These are phyloP conservation scores for Scaptomyza caliginosa DNA, from an alignment of 2,888 invertebrate species.

Conservation along the genomic window DNA sequence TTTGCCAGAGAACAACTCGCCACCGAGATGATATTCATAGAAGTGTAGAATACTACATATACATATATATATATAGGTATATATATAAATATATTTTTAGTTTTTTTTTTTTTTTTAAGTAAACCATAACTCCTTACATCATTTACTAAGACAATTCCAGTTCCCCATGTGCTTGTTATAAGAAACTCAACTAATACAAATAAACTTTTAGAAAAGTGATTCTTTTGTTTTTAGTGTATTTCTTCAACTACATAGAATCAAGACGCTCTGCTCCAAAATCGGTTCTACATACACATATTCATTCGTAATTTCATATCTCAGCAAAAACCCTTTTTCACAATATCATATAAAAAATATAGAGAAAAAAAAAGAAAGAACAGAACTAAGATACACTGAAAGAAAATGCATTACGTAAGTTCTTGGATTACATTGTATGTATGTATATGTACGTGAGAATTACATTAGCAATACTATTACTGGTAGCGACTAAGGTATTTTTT, in stretches of 20 bases:
- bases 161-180: slow-evolving; percentile 76
- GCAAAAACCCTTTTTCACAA: slow-evolving; percentile 6
- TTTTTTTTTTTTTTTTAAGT: slow-evolving; percentile 51
- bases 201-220: slow-evolving; percentile 75
- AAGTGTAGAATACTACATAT: slow-evolving; percentile 51
- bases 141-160: slow-evolving; percentile 63
- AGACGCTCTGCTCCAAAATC: slow-evolving; percentile 10
- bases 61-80: slow-evolving; percentile 5
- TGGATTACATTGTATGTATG: slow-evolving; percentile 42
- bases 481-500: slow-evolving; percentile 68
- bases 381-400: not conserved
- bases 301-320: slow-evolving; percentile 19
- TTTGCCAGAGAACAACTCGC: slow-evolving; percentile 76
- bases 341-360: slow-evolving; percentile 10
- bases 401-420: slow-evolving; percentile 24
- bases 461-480: slow-evolving; percentile 61
- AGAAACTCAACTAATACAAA: slow-evolving; percentile 64
- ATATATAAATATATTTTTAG: slow-evolving; percentile 17
- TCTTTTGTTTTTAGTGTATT: slow-evolving; percentile 58
- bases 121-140: slow-evolving; percentile 38
- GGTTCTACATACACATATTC: slow-evolving; percentile 23
- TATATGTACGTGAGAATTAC: slow-evolving; percentile 53
- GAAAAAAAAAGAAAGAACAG: not conserved
- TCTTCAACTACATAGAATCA: slow-evolving; percentile 15
- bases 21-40: slow-evolving; percentile 75